Evolutionary conservation across 2,888 invertebrate genomes (phyloP), one percentile per base, ranked within the genome.

Genomic region (Elmis aenea): DNA sequence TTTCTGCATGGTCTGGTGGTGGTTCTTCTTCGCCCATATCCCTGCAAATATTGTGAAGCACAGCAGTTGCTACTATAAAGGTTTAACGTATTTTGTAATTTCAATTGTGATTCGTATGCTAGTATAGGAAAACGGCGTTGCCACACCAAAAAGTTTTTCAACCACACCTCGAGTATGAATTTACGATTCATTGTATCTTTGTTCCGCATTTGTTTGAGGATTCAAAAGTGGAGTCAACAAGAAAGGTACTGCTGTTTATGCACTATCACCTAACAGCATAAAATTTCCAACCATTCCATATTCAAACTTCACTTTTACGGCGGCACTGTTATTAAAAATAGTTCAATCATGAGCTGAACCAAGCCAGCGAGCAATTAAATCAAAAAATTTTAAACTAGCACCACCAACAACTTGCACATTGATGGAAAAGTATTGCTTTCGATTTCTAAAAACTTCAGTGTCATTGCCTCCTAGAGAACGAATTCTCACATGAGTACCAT

Each of bases 401-500:
- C 45, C 42, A 12, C 32, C 38, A 6, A 51, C 36, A 10, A 33
- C 42, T 35, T 54, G 50, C 13, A 51, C 46, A 27, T 53, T 55
- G 2, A 52, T 18, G 13, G 48, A 49, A 43, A 52, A 54, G 26
- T 42, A 45, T 6, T 39, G 41, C 32, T 50, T 51, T 22, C 45
- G 31, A 32, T 52, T 52, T 15, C 47, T 22, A 13, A 38, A 50
- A 8, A 36, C 31, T 34, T 51, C 48, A 16, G 42, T 42, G 24
- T 46, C 26, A 6, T 40, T 24, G 25, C 50, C 46, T 21, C 45
- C 48, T 29, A 42, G 47, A 12, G 50, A 45, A 22, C 44, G 35
- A 14, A 52, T 45, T 29, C 42, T 42, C 2, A 50, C 4, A 31
- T 57, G 55, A 1, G 52, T 55, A 23, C 57, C 51, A 36, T 54